Evolutionary conservation across 2,113 vertebrate genomes (phyloP).

Genomic region (Myanophis thanlyinensis): DNA sequence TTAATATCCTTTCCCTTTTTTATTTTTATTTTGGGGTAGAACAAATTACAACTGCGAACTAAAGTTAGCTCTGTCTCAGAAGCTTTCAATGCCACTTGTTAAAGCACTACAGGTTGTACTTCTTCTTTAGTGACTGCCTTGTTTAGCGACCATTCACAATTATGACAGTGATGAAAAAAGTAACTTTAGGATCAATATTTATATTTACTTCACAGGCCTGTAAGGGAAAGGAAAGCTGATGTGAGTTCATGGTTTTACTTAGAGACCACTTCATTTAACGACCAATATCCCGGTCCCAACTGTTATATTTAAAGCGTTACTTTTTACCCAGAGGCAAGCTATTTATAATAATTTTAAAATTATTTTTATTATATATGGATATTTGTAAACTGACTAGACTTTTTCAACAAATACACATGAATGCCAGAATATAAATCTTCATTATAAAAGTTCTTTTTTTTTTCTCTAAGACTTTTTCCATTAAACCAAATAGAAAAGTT

Average conservation of each 20-base stretch:
- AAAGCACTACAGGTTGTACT: neutral
- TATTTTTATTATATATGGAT: neutral
- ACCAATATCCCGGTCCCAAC: neutral
- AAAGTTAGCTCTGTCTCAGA: neutral
- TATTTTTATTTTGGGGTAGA: neutral
- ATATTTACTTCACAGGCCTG: neutral
- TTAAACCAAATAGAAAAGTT: no score
- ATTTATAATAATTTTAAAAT: neutral
- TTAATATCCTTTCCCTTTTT: neutral
- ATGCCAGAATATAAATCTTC: neutral
- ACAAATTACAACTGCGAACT: neutral
- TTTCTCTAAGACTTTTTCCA: no score
- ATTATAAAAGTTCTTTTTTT: no score
- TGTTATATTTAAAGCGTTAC: neutral
- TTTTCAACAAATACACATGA: neutral
- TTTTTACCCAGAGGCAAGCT: neutral
- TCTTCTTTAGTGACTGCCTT: neutral
- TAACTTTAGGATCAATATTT: neutral
- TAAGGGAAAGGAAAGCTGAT: neutral
- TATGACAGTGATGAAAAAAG: neutral
- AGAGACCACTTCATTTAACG: neutral
- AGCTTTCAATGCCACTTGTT: neutral
- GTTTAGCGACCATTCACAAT: neutral
- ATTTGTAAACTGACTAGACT: neutral
- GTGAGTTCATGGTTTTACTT: neutral